Evolutionary conservation across 1,140 invertebrate species (phyloP), one percentile per base, ranked within the genome.

Genomic region (Lucilia sericata): DNA sequence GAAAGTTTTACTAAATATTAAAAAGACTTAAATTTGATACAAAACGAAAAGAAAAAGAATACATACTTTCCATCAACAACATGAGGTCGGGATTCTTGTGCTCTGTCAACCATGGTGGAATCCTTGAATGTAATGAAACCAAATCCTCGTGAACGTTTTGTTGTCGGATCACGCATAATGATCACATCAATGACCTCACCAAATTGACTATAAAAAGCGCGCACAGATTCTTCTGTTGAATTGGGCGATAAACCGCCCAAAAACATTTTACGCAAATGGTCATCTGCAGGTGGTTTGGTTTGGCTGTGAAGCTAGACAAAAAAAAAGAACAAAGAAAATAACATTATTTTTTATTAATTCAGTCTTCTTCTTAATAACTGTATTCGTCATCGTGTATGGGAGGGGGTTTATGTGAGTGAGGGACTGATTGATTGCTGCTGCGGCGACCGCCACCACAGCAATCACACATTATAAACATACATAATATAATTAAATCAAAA

Each of bases 81-180:
- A 86, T 94, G 93, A 25, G 93, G 95, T 88, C 98, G 93, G 74
- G 95, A 95, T 87, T 93, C 94, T 92, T 99, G 98, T 2, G 97
- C 97, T 91, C 96, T 96, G 92, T 99, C 98, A 47, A 99, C 96
- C 96, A 97, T 97, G 85, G 95, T 94, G 34, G 96, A 94, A 86
- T 94, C 92, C 5, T 96, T 96, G 91, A 97, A 99, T 4, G 97
- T 99, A 49, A 99, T 97, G 90, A 99, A 99, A 14, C 98, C 98
- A 93, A 99, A 99, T 1, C 98, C 98, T 87, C 98, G 92, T 2
- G 97, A 98, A 85, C 95, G 92, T 87, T 96, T 96, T 1, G 97
- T 98, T 87, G 96, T 95, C 0, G 97, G 96, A 91, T 99, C 98
- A 88, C 97, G 97, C 98, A 99, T 99, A 0, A 99, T 98, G n/a